Percentiles rank a stretch among this genome's conserved stretches.
Evolutionary conservation across 2,797 vertebrate species (phyloP).

Genomic region (Potorous gilbertii): DNA sequence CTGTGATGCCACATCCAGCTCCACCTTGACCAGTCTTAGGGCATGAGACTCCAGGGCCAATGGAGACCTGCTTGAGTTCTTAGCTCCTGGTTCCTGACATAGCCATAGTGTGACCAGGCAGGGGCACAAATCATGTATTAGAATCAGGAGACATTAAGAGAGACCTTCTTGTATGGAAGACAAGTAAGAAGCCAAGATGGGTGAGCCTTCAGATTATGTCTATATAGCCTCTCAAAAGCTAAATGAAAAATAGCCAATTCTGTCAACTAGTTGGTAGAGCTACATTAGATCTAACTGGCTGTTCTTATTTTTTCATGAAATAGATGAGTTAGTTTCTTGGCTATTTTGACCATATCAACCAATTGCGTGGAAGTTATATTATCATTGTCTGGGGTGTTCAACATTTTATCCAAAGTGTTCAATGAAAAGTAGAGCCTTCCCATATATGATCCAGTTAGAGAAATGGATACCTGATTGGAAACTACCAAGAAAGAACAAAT

Average conservation of each 20-base stretch:
- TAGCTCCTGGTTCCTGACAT: background rate
- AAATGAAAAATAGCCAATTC: slow-evolving; percentile 9
- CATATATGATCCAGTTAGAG: background rate
- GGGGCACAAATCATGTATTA: background rate
- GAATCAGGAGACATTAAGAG: background rate
- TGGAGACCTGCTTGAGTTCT: background rate
- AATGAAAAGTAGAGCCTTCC: background rate
- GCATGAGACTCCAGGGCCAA: background rate
- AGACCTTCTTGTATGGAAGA: background rate
- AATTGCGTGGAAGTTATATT: slow-evolving; percentile 40
- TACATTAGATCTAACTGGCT: slow-evolving; percentile 37
- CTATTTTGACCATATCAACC: slow-evolving; percentile 56
- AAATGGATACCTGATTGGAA: background rate
- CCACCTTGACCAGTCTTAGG: background rate
- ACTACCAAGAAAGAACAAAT: background rate
- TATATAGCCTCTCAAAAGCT: background rate
- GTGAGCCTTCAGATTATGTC: background rate
- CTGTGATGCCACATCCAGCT: background rate
- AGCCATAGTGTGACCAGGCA: no score
- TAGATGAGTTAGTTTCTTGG: slow-evolving; percentile 57
- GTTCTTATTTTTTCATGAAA: background rate
- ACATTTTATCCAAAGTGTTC: background rate
- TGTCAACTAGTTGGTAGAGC: slow-evolving; percentile 43
- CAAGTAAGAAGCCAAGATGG: background rate
- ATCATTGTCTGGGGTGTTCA: slow-evolving; percentile 17